phyloP scores from a whole-genome alignment of 2,113 vertebrate genomes.

The Formicarius rufipectus region DNA sequence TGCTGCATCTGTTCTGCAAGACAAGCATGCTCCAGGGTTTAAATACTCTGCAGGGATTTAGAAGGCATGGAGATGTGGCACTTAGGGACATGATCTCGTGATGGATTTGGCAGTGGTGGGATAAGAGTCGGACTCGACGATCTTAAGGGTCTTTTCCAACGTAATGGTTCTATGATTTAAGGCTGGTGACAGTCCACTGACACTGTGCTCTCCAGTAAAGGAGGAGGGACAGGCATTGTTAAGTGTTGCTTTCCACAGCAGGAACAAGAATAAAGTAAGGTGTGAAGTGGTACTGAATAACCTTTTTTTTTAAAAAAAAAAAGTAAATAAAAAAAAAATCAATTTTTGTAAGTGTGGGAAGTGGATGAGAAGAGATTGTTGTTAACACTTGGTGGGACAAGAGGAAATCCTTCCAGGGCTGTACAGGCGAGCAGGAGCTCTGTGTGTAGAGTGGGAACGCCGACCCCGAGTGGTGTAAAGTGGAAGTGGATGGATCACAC shows the following conservation, averaged over 20 bases:
- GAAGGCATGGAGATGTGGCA: neutral
- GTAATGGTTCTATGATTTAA: neutral
- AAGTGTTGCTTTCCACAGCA: neutral
- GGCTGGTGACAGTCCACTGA: neutral
- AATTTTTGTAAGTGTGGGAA: neutral
- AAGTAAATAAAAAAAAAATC: neutral
- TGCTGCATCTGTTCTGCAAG: neutral
- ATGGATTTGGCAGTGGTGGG: neutral
- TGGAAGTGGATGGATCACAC: accelerated
- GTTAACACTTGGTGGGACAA: neutral
- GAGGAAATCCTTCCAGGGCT: neutral
- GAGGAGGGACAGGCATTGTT: neutral
- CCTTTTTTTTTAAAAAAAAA: neutral
- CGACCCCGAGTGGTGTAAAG: neutral
- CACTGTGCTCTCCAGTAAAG: accelerated
- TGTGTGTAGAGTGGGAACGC: accelerated
- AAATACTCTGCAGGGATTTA: neutral
- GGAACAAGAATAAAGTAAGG: neutral
- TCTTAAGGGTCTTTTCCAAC: neutral
- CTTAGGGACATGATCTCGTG: neutral
- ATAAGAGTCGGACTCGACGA: neutral
- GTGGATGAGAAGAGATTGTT: neutral
- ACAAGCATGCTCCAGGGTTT: accelerated
- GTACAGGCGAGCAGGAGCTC: neutral
- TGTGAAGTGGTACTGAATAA: neutral